Evolutionary conservation across 2,113 vertebrate species (phyloP).

Genomic region (Heterotilapia buettikoferi): DNA sequence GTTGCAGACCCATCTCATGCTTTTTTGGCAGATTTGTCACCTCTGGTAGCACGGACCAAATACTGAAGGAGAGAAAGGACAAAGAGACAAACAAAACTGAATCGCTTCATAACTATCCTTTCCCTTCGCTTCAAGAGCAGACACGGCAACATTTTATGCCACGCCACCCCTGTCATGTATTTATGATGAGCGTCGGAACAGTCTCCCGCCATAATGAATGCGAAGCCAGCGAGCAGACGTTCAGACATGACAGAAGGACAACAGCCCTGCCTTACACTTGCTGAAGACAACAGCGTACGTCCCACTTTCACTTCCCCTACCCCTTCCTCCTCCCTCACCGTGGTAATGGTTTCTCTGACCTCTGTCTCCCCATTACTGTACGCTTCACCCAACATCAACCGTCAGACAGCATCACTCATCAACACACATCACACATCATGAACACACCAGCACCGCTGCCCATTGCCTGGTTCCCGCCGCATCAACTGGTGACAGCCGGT

Average conservation of each 20-base stretch:
- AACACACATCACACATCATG: constrained; percentile 47
- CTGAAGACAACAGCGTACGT: constrained; percentile 42
- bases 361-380: constrained; percentile 68
- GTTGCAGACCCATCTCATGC: neutral
- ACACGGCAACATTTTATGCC: constrained; percentile 28
- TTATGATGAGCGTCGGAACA: constrained; percentile 10
- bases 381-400: constrained; percentile 66
- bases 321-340: constrained; percentile 28
- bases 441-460: constrained; percentile 32
- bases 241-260: constrained; percentile 54
- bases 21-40: neutral
- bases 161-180: constrained; percentile 38
- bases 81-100: neutral
- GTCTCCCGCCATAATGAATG: constrained; percentile 40
- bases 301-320: constrained; percentile 38
- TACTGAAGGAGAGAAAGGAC: constrained; percentile 5
- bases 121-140: constrained; percentile 7
- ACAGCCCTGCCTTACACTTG: constrained; percentile 41
- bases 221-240: constrained; percentile 5
- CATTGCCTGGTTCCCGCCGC: constrained; percentile 21
- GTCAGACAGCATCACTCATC: constrained; percentile 66
- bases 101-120: constrained; percentile 2
- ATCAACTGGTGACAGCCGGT: constrained; percentile 46
- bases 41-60: neutral
- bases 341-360: constrained; percentile 71